phyloP scores from a whole-genome alignment of 2,797 vertebrate genomes.

The Megaceryle alcyon region DNA sequence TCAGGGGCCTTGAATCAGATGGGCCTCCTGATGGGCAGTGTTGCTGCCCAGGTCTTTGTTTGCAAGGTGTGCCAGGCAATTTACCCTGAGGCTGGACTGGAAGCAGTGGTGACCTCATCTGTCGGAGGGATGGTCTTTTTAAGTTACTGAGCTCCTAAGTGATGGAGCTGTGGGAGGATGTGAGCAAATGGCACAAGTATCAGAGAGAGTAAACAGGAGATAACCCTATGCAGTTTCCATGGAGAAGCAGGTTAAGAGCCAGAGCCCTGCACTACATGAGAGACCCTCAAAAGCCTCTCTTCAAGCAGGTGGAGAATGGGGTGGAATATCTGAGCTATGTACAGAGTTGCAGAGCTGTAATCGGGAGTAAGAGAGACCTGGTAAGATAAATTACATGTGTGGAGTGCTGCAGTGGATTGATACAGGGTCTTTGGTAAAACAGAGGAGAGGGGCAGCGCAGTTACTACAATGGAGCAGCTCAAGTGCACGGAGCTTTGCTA shows the following conservation, averaged over 20 bases:
- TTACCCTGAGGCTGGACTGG: background rate
- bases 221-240: background rate
- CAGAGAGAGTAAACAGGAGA: background rate
- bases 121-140: background rate
- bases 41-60: background rate
- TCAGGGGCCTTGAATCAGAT: background rate
- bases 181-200: background rate
- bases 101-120: background rate
- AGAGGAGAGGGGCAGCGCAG: background rate
- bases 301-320: background rate
- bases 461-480: background rate
- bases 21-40: background rate
- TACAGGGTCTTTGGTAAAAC: background rate
- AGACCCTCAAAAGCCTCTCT: background rate
- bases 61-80: background rate
- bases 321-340: background rate
- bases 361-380: background rate
- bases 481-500: background rate
- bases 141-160: background rate
- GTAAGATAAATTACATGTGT: background rate
- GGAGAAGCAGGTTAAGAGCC: background rate
- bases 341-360: background rate
- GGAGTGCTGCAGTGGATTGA: background rate
- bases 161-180: no score
- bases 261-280: background rate